phyloP scores from a whole-genome alignment of 2,888 invertebrate genomes.

The Plagodis dolabraria region DNA sequence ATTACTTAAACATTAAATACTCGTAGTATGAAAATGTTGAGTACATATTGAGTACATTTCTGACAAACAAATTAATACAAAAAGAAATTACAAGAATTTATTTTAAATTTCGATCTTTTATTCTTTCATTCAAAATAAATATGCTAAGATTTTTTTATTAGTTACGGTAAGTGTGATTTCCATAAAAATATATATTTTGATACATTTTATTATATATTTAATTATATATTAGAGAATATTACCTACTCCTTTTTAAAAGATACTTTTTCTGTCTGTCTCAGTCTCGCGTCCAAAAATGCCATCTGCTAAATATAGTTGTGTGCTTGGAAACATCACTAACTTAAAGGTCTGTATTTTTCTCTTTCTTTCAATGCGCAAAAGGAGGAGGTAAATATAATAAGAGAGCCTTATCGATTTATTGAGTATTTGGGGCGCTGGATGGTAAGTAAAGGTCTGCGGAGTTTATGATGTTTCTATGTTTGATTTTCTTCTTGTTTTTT shows the following conservation, averaged over 20 bases:
- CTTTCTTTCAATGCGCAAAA: constrained; percentile 78
- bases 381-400: constrained; percentile 81
- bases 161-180: no score
- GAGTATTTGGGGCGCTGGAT: constrained; percentile 61
- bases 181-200: no score
- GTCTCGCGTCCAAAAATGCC: constrained; percentile 11
- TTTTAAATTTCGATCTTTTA: no score
- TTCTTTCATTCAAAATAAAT: no score
- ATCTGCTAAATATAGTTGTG: constrained; percentile 29
- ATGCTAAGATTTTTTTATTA: no score
- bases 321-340: constrained; percentile 77
- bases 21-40: no score
- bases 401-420: constrained; percentile 65
- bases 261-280: background rate
- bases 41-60: no score
- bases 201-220: no score
- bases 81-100: no score
- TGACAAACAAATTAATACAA: no score
- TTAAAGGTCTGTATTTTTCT: constrained; percentile 77
- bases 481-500: constrained; percentile 32
- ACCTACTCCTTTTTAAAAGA: background rate
- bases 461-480: constrained; percentile 71
- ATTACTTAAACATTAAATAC: no score
- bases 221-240: no score
- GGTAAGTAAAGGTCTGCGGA: constrained; percentile 67